Evolutionary conservation across 1,140 invertebrate species (phyloP).

Genomic region (Drosophila pseudoananassae): DNA sequence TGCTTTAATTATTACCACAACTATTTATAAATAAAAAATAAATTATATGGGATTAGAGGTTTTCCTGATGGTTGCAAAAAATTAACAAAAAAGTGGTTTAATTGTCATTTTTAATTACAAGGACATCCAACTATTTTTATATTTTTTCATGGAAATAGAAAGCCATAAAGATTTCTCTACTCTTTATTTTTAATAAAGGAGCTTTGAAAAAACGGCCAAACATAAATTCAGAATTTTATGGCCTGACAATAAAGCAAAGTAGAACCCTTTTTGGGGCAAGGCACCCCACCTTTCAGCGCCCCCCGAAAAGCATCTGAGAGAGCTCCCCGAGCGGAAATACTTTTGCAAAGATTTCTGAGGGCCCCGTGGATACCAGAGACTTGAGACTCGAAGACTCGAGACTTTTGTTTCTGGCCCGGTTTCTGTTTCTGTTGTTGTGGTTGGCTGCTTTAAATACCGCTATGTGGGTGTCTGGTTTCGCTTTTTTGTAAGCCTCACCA

Average conservation of each 20-base stretch:
- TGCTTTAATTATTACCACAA: slow-evolving; percentile 19
- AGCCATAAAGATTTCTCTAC: not conserved
- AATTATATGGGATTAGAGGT: not conserved
- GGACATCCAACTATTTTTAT: not conserved
- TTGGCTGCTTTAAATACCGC: slow-evolving; percentile 55
- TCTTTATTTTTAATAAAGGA: not conserved
- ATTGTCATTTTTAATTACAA: not conserved
- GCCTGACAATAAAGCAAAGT: slow-evolving; percentile 9
- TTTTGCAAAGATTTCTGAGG: slow-evolving; percentile 32
- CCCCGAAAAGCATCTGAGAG: not conserved
- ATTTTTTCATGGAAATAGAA: slow-evolving; percentile 6
- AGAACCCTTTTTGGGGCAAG: slow-evolving; percentile 20
- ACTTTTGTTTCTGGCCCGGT: slow-evolving; percentile 39
- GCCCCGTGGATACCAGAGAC: not conserved
- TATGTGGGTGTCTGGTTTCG: slow-evolving; percentile 34
- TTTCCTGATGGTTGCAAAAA: not conserved
- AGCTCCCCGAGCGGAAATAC: slow-evolving; percentile 33
- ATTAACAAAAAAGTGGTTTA: not conserved
- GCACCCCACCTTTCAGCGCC: not conserved
- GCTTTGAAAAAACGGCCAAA: not conserved
- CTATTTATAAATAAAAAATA: not conserved
- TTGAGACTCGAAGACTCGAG: slow-evolving; percentile 12
- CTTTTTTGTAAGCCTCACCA: not conserved
- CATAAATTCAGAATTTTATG: slow-evolving; percentile 16
- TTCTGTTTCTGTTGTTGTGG: slow-evolving; percentile 29